Conservation (phyloP, 2,888 invertebrate genomes). For the Acanthosepion lycidas region DNA sequence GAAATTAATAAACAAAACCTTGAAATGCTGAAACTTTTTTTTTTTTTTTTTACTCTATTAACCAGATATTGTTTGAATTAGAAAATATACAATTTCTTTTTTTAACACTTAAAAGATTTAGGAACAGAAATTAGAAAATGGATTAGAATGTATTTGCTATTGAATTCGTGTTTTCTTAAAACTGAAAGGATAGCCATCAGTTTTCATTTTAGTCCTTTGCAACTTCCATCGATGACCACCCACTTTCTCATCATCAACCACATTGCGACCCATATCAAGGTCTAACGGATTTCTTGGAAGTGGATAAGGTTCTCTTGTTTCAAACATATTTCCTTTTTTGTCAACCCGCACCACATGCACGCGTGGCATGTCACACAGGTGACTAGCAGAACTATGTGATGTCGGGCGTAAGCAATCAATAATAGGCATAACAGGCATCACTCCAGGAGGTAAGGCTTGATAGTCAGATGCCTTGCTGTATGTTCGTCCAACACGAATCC, state of each 20-base stretch:
- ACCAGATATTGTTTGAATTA: neutral
- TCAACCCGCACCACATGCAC: conserved; percentile 46
- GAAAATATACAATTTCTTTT: neutral
- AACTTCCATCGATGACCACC: conserved; percentile 45
- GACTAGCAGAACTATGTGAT: conserved; percentile 36
- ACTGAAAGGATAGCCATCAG: conserved; percentile 47
- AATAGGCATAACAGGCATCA: conserved; percentile 36
- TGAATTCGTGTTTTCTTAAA: conserved; percentile 46
- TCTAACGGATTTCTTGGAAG: conserved; percentile 37
- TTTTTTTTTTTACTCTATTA: neutral
- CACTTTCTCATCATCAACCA: conserved; percentile 38
- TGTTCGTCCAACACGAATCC: conserved; percentile 43
- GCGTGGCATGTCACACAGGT: conserved; percentile 42
- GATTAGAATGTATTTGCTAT: neutral
- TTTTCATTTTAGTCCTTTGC: conserved; percentile 45
- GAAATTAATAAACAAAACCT: neutral
- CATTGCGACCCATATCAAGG: neutral
- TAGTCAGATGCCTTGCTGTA: conserved; percentile 43
- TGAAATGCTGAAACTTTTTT: neutral
- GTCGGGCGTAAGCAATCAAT: conserved; percentile 36
- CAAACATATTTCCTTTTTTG: conserved; percentile 45
- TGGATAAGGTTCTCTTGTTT: neutral
- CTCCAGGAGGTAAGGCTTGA: conserved; percentile 37
- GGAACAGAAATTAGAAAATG: neutral
- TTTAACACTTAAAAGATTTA: neutral